Evolutionary conservation across 1,140 invertebrate genomes (phyloP), one percentile per base, ranked within the genome.

Genomic region (Lepidotrigona ventralis): DNA sequence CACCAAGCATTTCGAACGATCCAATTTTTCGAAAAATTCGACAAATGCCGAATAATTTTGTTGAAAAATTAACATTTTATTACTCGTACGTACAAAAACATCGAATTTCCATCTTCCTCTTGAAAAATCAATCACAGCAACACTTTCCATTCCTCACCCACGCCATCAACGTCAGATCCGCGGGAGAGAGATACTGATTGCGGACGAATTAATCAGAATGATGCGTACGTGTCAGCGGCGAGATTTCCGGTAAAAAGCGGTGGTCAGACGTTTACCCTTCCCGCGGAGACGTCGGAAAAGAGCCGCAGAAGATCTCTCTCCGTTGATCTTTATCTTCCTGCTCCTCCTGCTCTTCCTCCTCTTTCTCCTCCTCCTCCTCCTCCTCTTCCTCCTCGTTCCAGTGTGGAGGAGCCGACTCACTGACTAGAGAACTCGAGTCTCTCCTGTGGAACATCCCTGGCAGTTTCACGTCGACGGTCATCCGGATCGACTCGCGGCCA

Each of bases 391-490:
- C 60, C 60, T 88, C 85, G 88, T 88, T 88, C 84, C 87, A 79
- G 71, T 68, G 84, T 74, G 74, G 74, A 85, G 87, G 74, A 85
- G 84, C 81, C 88, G 88, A 89, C 87, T 89, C 84, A 81, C 86
- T 80, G 79, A 74, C 77, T 82, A 84, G 84, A 86, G 85, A 89
- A 88, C 81, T 76, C 84, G 81, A 76, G 87, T 85, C 71, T 89
- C 87, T 88, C 78, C 87, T 79, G 87, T 78, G 80, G 86, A 89
- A 88, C 87, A 83, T 89, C 87, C 85, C 84, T 81, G 88, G 80
- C 87, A 89, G 88, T 89, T 89, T 89, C 88, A 83, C 88, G 88
- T 87, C 87, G 88, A 89, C 88, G 88, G 87, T 78, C 88, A 89
- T 89, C 85, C 88, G 85, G 83, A 87, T 87, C 88, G 88, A 89